phyloP scores from a whole-genome alignment of 2,797 vertebrate genomes.

The Alauda arvensis region DNA sequence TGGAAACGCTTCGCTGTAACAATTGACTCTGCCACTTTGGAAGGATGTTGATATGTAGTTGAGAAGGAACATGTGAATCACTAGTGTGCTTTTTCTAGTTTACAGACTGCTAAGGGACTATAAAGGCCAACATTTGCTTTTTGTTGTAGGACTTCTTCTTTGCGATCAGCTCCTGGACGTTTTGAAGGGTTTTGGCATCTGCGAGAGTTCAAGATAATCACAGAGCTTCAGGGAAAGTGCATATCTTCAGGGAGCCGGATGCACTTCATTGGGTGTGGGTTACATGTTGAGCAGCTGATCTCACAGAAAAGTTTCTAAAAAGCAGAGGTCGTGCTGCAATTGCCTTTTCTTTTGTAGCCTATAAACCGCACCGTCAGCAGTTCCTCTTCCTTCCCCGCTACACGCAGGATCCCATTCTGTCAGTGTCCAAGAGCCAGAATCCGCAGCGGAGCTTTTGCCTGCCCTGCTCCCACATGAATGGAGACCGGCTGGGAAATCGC shows the following conservation, averaged over 20 bases:
- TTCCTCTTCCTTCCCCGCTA: too few relatives aligned
- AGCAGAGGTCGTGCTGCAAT: neutral
- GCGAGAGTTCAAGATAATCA: neutral
- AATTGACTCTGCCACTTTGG: neutral
- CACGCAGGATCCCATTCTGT: too few relatives aligned
- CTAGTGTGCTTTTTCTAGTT: neutral
- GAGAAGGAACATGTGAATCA: neutral
- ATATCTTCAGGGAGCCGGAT: neutral
- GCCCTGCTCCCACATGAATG: neutral
- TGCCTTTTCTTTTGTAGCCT: neutral
- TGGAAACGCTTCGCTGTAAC: accelerated
- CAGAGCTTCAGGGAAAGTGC: neutral
- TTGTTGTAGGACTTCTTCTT: neutral
- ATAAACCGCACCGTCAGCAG: neutral
- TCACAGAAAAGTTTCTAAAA: neutral
- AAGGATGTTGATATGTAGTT: neutral
- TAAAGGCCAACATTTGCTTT: neutral
- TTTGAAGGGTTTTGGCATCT: neutral
- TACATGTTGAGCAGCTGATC: neutral
- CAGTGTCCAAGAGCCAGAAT: too few relatives aligned
- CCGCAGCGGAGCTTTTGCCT: too few relatives aligned
- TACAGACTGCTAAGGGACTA: neutral
- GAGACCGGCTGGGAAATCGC: too few relatives aligned
- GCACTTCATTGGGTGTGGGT: neutral
- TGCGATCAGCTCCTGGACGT: neutral